phyloP scores from a whole-genome alignment of 2,797 vertebrate genomes.

The Tauraco hartlaubi region DNA sequence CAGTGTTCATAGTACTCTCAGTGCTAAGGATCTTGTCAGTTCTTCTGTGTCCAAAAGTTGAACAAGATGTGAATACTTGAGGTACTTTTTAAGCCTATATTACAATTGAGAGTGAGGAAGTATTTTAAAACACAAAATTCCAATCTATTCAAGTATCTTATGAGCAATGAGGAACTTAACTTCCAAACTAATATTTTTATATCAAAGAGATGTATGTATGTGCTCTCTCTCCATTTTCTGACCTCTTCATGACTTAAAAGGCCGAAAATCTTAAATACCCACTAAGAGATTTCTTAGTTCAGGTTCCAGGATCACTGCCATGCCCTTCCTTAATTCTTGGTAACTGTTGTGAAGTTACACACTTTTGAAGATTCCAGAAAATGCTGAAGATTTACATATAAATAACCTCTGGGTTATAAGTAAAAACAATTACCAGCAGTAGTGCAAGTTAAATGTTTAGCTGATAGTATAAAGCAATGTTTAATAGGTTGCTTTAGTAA shows the following conservation, averaged over 20 bases:
- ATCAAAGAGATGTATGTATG: background rate
- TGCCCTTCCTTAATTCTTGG: background rate
- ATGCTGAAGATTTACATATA: background rate
- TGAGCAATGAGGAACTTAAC: background rate
- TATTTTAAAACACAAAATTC: background rate
- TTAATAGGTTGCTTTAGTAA: background rate
- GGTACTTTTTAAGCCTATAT: background rate
- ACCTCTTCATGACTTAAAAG: background rate
- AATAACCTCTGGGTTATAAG: background rate
- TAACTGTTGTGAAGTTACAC: background rate
- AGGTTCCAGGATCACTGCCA: background rate
- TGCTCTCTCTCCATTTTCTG: background rate
- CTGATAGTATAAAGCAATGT: background rate
- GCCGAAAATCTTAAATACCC: background rate
- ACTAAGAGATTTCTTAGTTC: background rate
- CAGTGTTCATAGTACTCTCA: rapidly evolving
- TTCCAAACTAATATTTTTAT: background rate
- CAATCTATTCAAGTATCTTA: background rate
- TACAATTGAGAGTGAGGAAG: background rate
- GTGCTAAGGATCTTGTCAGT: background rate
- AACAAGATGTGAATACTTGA: background rate
- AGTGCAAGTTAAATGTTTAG: background rate
- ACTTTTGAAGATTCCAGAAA: background rate
- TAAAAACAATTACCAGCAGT: background rate
- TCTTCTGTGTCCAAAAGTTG: background rate